Evolutionary conservation across 2,113 vertebrate species (phyloP), one percentile per base, ranked within the genome.

Genomic region (Rhadina sibilatrix): DNA sequence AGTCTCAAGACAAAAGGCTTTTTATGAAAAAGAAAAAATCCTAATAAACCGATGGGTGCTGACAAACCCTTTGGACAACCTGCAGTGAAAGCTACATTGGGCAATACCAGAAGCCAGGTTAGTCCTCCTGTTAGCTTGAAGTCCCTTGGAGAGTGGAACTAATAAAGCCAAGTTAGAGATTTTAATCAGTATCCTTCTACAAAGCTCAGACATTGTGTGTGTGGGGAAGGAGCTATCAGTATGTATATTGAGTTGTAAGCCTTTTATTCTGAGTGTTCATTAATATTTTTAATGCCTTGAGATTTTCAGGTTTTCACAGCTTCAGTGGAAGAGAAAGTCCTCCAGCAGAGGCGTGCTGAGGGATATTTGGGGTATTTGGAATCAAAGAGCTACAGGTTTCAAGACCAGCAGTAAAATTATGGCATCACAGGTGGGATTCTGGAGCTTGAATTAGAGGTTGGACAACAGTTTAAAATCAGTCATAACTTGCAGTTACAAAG

Each of bases 271-370:
- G 20, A 40, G 8, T 18, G 11, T 24, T 66, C 35, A 38, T 10
- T 22, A 27, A 12, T 53, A 63, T 15, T 79, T 88, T 60, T 35
- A 6, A 30, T 28, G 15, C 12, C 10, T 31, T 40, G n/a, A 80
- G 31, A 42, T 77, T 88, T 93, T 53, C 40, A 57, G 13, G 10
- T 53, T 33, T 79, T 75, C 37, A 47, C 18, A 70, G 4, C 33
- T 52, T 42, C 78, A 49, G 30, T 23, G 11, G 27, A 64, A 75
- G 31, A 75, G 12, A 44, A 91, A 35, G 3, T n/a, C 18, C 31
- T 54, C 30, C 54, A 64, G 38, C 18, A 65, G 9, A 8, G 6
- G n/a, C 0, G 0, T 46, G 9, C 12, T 0, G 0, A 74, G 20
- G 16, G 19, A 8, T n/a, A 33, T 63, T 30, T 59, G 63, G 9